Evolutionary conservation across 2,888 invertebrate genomes (phyloP), one percentile per base, ranked within the genome.

Genomic region (Pocota personata): DNA sequence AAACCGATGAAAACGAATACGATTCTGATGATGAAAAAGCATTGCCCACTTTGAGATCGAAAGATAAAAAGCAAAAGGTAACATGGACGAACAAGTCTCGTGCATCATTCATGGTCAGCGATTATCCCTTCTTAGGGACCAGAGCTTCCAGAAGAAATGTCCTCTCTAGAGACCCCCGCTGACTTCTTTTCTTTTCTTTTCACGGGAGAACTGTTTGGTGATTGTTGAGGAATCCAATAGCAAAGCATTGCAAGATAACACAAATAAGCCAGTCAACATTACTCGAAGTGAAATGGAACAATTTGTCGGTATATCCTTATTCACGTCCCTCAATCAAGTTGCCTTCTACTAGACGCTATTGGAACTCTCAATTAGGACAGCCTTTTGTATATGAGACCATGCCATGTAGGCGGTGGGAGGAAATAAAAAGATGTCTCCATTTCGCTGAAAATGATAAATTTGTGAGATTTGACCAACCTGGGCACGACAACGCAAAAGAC

Each of bases 181-280:
- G 75, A 75, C 8, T n/a, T n/a, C n/a, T n/a, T n/a, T n/a, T n/a
- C n/a, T n/a, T n/a, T n/a, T n/a, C n/a, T n/a, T 64, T 69, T 78
- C 60, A 50, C 60, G 19, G 69, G 40, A 24, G 52, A 78, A 43
- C n/a, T n/a, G n/a, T n/a, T n/a, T n/a, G n/a, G n/a, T n/a, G n/a
- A n/a, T n/a, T n/a, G n/a, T 78, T 40, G 50, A 78, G 21, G 58
- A 77, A 60, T 67, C 52, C 48, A 67, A 77, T 30, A 32, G 66
- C 46, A 67, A 75, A 64, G 60, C 75, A 40, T 24, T 52, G 21
- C 58, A 27, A 50, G 19, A 50, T n/a, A n/a, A n/a, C n/a, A n/a
- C n/a, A n/a, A n/a, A n/a, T n/a, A n/a, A n/a, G n/a, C n/a, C n/a
- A n/a, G n/a, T n/a, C n/a, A n/a, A n/a, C n/a, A n/a, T n/a, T n/a